A percentile compares a stretch with the other conserved stretches of the same genome.
Evolutionary conservation across 23 tunicate genomes (phyloP).

Genomic region (Diplosoma virens): DNA sequence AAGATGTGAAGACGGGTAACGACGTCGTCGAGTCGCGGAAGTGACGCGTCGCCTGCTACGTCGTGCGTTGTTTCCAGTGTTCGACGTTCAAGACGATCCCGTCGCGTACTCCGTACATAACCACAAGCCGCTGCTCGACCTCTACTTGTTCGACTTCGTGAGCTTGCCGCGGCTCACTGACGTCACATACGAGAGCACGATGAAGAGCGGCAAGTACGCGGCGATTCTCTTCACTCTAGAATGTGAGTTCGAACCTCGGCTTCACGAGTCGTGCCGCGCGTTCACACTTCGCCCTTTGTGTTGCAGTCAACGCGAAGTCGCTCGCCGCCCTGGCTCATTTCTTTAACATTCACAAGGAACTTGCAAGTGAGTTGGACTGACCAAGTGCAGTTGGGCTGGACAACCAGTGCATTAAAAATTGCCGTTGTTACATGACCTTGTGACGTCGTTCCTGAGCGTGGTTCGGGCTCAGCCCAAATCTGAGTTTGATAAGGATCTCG

Average conservation of each 20-base stretch:
- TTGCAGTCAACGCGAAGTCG: slow-evolving; percentile 78
- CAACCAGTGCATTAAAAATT: too few relatives aligned
- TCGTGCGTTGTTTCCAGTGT: slow-evolving; percentile 2
- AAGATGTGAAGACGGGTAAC: too few relatives aligned
- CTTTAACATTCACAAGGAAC: slow-evolving; percentile 38
- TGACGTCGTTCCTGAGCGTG: too few relatives aligned
- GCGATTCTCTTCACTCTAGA: slow-evolving; percentile 73
- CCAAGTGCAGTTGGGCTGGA: too few relatives aligned
- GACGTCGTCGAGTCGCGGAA: too few relatives aligned
- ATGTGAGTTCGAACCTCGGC: slow-evolving; percentile 36
- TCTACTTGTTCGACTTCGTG: slow-evolving; percentile 58
- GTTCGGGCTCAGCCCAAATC: too few relatives aligned
- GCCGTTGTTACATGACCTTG: too few relatives aligned
- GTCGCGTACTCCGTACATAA: slow-evolving; percentile 54
- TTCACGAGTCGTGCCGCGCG: background rate
- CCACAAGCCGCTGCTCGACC: slow-evolving; percentile 22
- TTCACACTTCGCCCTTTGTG: background rate
- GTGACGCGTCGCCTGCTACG: background rate
- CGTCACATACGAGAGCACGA: slow-evolving; percentile 57
- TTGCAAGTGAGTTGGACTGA: slow-evolving; percentile 42
- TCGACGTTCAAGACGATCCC: slow-evolving; percentile 61
- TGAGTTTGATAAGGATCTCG: too few relatives aligned
- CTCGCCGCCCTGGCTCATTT: slow-evolving; percentile 60
- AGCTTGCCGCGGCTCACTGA: slow-evolving; percentile 59
- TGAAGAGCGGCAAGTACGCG: slow-evolving; percentile 41